Conservation (phyloP, 2,113 vertebrate species). For the Zootoca vivipara region DNA sequence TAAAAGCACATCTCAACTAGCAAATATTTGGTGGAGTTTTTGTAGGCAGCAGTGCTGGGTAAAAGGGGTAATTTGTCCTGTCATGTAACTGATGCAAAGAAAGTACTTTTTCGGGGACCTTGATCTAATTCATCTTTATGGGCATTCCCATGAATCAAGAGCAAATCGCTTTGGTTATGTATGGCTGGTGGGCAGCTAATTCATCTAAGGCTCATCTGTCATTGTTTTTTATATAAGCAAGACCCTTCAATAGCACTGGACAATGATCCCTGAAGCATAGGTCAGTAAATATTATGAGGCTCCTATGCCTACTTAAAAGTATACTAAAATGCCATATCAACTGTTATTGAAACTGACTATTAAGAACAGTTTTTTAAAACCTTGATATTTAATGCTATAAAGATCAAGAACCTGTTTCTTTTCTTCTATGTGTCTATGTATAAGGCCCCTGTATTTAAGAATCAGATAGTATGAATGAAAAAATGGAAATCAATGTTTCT, state of each 20-base stretch:
- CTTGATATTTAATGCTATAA: not conserved
- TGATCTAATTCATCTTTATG: not conserved
- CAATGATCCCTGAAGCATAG: not conserved
- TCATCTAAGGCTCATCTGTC: not conserved
- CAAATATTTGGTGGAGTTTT: not conserved
- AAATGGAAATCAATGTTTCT: conserved; percentile 25
- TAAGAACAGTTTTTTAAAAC: not conserved
- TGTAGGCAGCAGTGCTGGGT: not conserved
- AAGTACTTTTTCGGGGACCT: not conserved
- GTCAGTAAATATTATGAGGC: not conserved
- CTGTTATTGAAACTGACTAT: not conserved
- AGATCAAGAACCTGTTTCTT: not conserved
- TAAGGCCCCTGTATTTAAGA: conserved; percentile 4
- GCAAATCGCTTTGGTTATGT: not conserved
- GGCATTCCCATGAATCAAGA: not conserved
- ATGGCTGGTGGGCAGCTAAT: not conserved
- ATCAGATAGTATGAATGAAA: not conserved
- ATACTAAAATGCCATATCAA: not conserved
- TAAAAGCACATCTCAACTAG: no score
- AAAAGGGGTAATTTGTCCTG: not conserved
- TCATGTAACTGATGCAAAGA: not conserved
- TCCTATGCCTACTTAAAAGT: conserved; percentile 5
- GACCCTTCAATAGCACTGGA: not conserved
- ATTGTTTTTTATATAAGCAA: conserved; percentile 10
- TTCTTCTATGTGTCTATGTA: not conserved